Evolutionary conservation across 53 echinoderm and acorn worm species (phyloP).

Genomic region (Echinarachnius parma): DNA sequence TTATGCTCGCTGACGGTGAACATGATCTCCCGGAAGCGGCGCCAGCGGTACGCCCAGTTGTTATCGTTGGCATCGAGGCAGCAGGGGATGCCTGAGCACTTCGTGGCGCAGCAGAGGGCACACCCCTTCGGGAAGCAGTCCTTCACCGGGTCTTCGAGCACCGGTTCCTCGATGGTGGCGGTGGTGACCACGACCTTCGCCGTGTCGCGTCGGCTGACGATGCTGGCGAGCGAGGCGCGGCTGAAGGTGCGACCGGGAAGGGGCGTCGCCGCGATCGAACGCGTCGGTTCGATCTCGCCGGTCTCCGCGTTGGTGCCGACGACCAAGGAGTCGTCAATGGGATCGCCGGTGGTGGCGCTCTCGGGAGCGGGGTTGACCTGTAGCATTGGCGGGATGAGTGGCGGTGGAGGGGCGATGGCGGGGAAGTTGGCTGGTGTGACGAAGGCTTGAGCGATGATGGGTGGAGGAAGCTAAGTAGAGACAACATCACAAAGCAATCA

Average conservation of each 20-base stretch:
- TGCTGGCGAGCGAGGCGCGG: constrained; percentile 20
- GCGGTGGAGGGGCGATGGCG: constrained; percentile 13
- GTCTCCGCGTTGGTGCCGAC: constrained; percentile 58
- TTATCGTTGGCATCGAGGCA: constrained; percentile 52
- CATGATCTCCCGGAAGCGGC: constrained; percentile 44
- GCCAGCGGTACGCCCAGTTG: constrained; percentile 42
- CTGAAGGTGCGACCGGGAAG: constrained; percentile 22
- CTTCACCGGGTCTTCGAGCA: constrained; percentile 68
- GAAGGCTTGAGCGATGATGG: constrained; percentile 18
- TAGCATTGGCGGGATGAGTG: not conserved
- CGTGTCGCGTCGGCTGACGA: constrained; percentile 29
- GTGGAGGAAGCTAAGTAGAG: constrained; percentile 5
- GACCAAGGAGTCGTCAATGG: constrained; percentile 6
- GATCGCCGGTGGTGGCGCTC: not conserved
- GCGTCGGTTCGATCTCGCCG: constrained; percentile 50
- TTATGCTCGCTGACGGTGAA: constrained; percentile 72
- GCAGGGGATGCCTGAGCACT: constrained; percentile 51
- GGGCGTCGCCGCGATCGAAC: constrained; percentile 6
- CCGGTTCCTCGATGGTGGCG: constrained; percentile 37
- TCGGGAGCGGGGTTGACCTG: not conserved
- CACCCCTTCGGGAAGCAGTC: constrained; percentile 62
- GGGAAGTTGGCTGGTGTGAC: constrained; percentile 26
- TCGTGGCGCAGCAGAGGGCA: constrained; percentile 29
- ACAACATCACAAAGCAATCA: too few relatives aligned
- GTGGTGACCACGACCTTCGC: constrained; percentile 39